Base-by-base conservation (phyloP, 2,888 invertebrate species). In the Sturmia bella region DNA sequence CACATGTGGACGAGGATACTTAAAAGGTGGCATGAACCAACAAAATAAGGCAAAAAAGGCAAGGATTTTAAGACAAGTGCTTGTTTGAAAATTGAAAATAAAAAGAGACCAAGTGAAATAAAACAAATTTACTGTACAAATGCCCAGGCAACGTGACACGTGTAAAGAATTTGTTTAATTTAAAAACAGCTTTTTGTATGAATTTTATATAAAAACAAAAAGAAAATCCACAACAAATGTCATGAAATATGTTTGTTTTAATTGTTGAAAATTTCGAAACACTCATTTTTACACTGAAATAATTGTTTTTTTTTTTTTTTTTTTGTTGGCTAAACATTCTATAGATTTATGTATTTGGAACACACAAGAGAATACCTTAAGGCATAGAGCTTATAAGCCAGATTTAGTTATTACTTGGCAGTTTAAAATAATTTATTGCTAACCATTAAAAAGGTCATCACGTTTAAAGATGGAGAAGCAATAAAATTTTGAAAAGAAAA, bases 11-110 rank as follows among this genome's bases (percentile, higher is more conserved):
- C 6, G 9, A 7, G 32, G 37, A 59, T 70, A 50, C 59, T 11
- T 48, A 39, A 39, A 70, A 50, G 48, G 70, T 52, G 21, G 13
- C n/a, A 4, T 3, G 17, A 24, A 12, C 21, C 21, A 6, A n/a
- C n/a, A n/a, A n/a, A n/a, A n/a, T n/a, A n/a, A n/a, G n/a, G n/a
- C 39, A 21, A 39, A 45, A 57, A 70, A 70, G 48, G 24, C 57
- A 50, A 48, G 39, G 39, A 45, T 50, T 59, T 59, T 45, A 15
- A 70, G 19, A 21, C 70, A 57, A 45, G 57, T 66, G 24, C 45
- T 69, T 56, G n/a, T 43, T 13, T 19, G 17, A 68, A 41, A 56
- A 68, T 39, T 13, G 12, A 27, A 13, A n/a, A n/a, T n/a, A n/a
- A 63, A 64, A 50, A n/a, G 19, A 17, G 1, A 3, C n/a, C 15